Base-by-base conservation (phyloP, 2,888 invertebrate species). In the Eustalomyia histrio region DNA sequence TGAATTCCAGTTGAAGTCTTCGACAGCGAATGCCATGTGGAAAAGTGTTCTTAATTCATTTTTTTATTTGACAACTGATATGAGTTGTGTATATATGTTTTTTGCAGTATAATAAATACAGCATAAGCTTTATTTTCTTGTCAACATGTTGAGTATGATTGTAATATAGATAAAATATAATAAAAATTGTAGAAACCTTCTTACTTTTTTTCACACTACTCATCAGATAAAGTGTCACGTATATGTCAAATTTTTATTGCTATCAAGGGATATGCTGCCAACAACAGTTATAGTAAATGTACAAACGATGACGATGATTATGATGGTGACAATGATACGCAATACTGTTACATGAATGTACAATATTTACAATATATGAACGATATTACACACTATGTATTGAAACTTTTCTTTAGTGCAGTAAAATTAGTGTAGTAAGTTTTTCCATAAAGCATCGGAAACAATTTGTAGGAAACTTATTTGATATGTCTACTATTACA, bases 161-260 rank as follows among this genome's bases (percentile, higher is more conserved):
- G 35, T 73, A 61, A 7, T 21, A 17, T 17, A 17, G 24, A 52
- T 21, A 29, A 29, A 29, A 29, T 6, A 29, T 6, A 29, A 57
- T 65, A 33, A 12, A 58, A 39, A 55, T 52, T 58, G 29, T 12
- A 8, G 17, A 71, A 78, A 47, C 43, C 35, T 53, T 14, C 53
- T 60, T 58, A 0, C 21, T 52, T 43, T 63, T 68, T 57, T 29
- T 73, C 21, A 18, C 71, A 75, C 33, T 71, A 73, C 73, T 81
- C 81, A 81, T 81, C 78, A 67, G 67, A 74, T 78, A 78, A 81
- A 81, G 39, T 75, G 81, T 81, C 78, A 81, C 81, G 81, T 81
- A 72, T 78, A 67, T 75, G 74, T 78, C 81, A 81, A 78, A 81
- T 71, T 81, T 78, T 81, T 81, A 81, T 81, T 78, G 71, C 67